Evolutionary conservation across 2,797 vertebrate genomes (phyloP).

Genomic region (Leuciscus waleckii): DNA sequence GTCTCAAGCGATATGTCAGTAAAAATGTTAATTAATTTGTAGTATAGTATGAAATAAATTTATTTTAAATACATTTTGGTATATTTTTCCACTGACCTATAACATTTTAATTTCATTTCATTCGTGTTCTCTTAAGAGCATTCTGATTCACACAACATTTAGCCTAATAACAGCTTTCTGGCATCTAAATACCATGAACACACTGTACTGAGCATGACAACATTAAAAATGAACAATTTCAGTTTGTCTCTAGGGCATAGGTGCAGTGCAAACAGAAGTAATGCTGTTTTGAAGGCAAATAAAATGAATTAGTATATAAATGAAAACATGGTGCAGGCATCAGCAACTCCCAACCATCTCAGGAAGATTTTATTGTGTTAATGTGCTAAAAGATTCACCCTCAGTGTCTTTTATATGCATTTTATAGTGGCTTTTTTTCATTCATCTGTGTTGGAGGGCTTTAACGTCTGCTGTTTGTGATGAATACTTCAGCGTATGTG

Average conservation of each 20-base stretch:
- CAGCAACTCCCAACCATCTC: slow-evolving; percentile 37
- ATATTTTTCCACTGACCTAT: background rate
- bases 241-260: slow-evolving; percentile 53
- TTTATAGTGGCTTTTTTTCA: slow-evolving; percentile 40
- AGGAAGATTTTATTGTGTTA: slow-evolving; percentile 36
- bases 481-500: slow-evolving; percentile 30
- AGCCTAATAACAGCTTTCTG: slow-evolving; percentile 39
- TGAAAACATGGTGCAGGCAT: slow-evolving; percentile 44
- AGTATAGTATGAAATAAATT: too few relatives aligned
- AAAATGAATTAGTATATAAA: slow-evolving; percentile 55
- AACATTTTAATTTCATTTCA: background rate
- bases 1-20: too few relatives aligned
- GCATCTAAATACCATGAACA: slow-evolving; percentile 52
- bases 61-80: too few relatives aligned
- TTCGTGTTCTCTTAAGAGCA: background rate
- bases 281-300: slow-evolving; percentile 55
- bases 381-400: slow-evolving; percentile 31
- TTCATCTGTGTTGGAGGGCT: slow-evolving; percentile 35
- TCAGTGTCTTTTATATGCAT: slow-evolving; percentile 35
- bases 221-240: slow-evolving; percentile 62
- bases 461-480: slow-evolving; percentile 29
- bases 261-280: slow-evolving; percentile 53
- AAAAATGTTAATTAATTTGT: too few relatives aligned
- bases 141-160: background rate
- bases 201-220: slow-evolving; percentile 50